Evolutionary conservation across 2,888 invertebrate genomes (phyloP).

Genomic region (Stomorhina lunata): DNA sequence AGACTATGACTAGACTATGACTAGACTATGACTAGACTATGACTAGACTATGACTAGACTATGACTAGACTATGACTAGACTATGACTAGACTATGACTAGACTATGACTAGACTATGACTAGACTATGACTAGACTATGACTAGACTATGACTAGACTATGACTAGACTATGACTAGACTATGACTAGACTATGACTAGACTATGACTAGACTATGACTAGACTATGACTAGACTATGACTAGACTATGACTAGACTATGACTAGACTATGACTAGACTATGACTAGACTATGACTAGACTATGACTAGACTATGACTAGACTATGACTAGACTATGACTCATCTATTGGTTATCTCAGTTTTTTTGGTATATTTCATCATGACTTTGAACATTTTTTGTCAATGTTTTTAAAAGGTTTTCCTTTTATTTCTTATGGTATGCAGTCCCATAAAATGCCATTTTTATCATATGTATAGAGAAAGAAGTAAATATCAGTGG

Average conservation of each 20-base stretch:
- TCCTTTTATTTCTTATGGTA: background rate
- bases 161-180: background rate
- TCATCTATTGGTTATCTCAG: background rate
- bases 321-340: no score
- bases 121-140: background rate
- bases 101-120: background rate
- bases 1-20: background rate
- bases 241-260: background rate
- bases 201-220: background rate
- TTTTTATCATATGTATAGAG: background rate
- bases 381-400: constrained; percentile 38
- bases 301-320: background rate
- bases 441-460: background rate
- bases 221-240: background rate
- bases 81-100: background rate
- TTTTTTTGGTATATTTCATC: constrained; percentile 4
- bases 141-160: background rate
- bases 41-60: background rate
- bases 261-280: background rate
- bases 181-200: background rate
- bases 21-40: background rate
- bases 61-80: background rate
- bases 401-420: constrained; percentile 31
- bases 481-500: background rate
- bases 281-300: background rate